These are phyloP conservation scores for Gopherus flavomarginatus DNA, from an alignment of 2,113 vertebrate genomes.

Conservation along the genomic window DNA sequence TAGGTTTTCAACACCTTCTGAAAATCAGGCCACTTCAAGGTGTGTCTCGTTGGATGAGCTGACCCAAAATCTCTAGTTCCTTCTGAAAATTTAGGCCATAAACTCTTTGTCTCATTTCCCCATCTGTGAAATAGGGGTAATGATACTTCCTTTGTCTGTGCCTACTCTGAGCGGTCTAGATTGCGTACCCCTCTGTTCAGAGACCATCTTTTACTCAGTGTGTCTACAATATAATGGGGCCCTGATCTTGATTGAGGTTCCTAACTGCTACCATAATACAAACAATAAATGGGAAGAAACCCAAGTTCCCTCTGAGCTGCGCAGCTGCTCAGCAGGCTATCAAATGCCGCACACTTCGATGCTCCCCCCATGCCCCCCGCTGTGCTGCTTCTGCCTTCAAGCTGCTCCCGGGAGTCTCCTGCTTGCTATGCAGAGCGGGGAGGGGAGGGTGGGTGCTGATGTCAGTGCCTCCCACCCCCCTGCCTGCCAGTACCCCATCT, in stretches of 20 bases:
- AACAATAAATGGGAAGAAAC: conserved; percentile 1
- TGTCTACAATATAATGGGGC: rapidly evolving
- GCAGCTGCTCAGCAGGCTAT: too few species aligned
- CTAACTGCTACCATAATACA: neutral
- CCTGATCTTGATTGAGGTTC: conserved; percentile 38
- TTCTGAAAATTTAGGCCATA: neutral
- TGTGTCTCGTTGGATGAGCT: neutral
- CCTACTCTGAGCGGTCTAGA: neutral
- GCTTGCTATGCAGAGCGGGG: too few species aligned
- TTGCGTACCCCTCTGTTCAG: conserved; percentile 28
- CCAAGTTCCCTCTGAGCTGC: too few species aligned
- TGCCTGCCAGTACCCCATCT: too few species aligned
- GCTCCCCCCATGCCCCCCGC: too few species aligned
- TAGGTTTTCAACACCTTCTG: neutral
- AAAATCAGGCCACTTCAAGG: neutral
- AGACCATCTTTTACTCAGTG: neutral
- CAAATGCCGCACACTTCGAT: too few species aligned
- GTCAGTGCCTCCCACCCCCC: too few species aligned
- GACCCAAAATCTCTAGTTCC: neutral
- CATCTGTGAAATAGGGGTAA: neutral
- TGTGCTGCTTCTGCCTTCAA: too few species aligned
- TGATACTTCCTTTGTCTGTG: neutral
- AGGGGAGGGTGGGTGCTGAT: too few species aligned
- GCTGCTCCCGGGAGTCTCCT: too few species aligned
- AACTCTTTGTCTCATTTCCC: neutral